Conservation (phyloP, 53 echinoderm and acorn worm genomes). For the Astropecten irregularis region DNA sequence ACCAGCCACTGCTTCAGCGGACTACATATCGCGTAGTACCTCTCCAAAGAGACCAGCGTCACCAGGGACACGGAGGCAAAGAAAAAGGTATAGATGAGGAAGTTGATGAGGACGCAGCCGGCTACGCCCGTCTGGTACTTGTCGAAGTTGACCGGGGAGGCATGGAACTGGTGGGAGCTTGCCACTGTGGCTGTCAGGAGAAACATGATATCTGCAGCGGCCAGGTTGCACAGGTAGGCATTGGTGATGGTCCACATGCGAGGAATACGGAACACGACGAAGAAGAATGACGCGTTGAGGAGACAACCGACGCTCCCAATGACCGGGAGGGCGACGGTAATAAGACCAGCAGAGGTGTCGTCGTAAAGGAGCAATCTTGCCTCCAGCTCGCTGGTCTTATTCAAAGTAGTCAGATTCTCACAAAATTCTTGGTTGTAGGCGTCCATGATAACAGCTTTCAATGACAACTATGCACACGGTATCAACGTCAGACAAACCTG, state of each 20-base stretch:
- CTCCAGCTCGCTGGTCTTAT: conserved; percentile 4
- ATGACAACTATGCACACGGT: no score
- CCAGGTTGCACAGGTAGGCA: conserved; percentile 49
- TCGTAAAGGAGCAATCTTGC: neutral
- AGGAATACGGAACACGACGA: conserved; percentile 33
- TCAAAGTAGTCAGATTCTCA: neutral
- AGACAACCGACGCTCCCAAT: conserved; percentile 7
- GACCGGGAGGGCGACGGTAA: neutral
- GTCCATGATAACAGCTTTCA: no score
- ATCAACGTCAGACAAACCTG: no score
- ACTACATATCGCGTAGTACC: conserved; percentile 35
- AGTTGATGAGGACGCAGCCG: conserved; percentile 38
- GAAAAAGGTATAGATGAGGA: conserved; percentile 22
- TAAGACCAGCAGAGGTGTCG: conserved; percentile 13
- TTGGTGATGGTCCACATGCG: conserved; percentile 48
- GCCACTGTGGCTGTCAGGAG: conserved; percentile 19
- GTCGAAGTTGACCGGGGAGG: conserved; percentile 38
- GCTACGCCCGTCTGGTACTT: conserved; percentile 10
- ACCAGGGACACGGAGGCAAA: conserved; percentile 27
- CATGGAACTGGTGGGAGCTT: neutral
- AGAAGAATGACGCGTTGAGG: conserved; percentile 27
- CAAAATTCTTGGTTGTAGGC: no score
- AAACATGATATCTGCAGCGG: conserved; percentile 34
- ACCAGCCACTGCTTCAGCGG: conserved; percentile 29
- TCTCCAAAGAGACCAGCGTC: conserved; percentile 42